Percentiles rank a stretch among this genome's conserved stretches.
These are phyloP conservation scores for Plebejus anna DNA, from an alignment of 2,888 invertebrate species.

Conservation along the genomic window DNA sequence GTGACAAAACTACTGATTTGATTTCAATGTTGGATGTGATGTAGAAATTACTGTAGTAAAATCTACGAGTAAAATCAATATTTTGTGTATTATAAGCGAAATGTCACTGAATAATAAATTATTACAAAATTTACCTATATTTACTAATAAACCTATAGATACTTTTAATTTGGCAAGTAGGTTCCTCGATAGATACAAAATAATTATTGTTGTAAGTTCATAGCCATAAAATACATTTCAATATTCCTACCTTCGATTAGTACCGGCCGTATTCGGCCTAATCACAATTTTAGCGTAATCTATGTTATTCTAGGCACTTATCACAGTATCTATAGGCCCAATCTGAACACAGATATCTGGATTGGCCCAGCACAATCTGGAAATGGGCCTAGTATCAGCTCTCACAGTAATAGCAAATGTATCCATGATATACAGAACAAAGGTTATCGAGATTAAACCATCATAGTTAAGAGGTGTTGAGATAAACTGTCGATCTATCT, in stretches of 20 bases:
- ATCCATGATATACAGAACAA: not conserved
- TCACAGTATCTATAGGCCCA: not conserved
- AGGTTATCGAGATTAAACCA: slow-evolving; percentile 5
- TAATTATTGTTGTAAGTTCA: too few relatives aligned
- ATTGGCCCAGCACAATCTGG: slow-evolving; percentile 2
- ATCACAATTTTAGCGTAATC: not conserved
- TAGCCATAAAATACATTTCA: not conserved
- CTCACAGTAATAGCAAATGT: not conserved
- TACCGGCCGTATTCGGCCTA: not conserved
- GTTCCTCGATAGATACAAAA: not conserved
- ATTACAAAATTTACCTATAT: too few relatives aligned
- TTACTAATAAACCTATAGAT: too few relatives aligned
- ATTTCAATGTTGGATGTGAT: too few relatives aligned
- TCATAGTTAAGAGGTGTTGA: not conserved
- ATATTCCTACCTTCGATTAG: not conserved
- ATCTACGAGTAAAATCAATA: too few relatives aligned
- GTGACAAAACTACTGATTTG: too few relatives aligned
- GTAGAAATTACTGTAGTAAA: too few relatives aligned
- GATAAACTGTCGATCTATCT: not conserved
- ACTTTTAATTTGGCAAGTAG: not conserved
- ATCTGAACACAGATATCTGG: not conserved
- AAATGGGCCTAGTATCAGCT: slow-evolving; percentile 2
- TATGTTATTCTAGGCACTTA: not conserved
- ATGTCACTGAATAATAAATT: too few relatives aligned
- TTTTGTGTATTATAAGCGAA: too few relatives aligned